These are phyloP conservation scores for Hylaea fasciaria DNA, from an alignment of 2,888 invertebrate genomes.

Conservation along the genomic window DNA sequence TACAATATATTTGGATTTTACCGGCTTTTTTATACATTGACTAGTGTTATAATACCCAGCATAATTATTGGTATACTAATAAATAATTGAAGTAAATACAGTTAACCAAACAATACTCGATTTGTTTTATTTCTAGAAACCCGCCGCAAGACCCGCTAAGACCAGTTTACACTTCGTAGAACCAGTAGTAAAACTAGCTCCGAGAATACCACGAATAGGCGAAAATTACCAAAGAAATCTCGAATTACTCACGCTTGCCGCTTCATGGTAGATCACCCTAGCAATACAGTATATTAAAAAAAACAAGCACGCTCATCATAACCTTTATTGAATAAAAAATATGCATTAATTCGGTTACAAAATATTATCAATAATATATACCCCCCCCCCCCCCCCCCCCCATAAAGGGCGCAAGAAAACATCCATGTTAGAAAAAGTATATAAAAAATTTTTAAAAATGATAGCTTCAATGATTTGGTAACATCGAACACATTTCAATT, in stretches of 20 bases:
- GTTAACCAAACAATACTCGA: constrained; percentile 61
- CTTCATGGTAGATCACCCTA: no score
- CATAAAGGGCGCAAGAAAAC: constrained; percentile 30
- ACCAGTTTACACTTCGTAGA: no score
- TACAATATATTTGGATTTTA: constrained; percentile 67
- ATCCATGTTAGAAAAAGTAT: constrained; percentile 3
- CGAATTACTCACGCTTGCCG: no score
- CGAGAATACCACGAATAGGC: no score
- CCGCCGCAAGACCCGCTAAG: no score
- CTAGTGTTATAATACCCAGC: constrained; percentile 68
- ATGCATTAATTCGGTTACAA: constrained; percentile 8
- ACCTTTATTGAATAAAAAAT: no score
- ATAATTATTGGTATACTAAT: constrained; percentile 64
- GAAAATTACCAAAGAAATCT: no score
- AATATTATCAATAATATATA: constrained; percentile 1
- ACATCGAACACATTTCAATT: constrained; percentile 43
- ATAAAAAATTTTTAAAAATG: constrained; percentile 1
- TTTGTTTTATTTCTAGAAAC: constrained; percentile 44
- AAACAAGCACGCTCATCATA: no score
- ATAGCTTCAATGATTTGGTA: constrained; percentile 43
- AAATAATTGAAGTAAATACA: constrained; percentile 69
- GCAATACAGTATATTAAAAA: no score
- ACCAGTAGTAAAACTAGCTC: no score
- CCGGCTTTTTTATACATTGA: constrained; percentile 76
- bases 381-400: no score